Base-by-base conservation (phyloP, 2,797 vertebrate species). In the Anableps anableps region DNA sequence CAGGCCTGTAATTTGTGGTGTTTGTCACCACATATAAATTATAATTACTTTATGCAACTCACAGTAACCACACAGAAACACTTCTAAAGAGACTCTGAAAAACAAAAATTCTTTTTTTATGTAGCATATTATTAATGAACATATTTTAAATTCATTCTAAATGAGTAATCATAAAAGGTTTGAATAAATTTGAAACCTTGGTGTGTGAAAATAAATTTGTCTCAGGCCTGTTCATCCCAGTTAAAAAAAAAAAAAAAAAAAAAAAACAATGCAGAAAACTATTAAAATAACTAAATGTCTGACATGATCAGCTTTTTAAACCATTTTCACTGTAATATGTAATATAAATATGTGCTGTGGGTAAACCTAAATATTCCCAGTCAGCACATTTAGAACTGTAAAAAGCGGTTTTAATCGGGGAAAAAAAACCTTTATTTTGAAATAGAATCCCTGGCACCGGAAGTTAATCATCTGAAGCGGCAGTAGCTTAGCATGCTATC, bases 401-500 rank as follows among this genome's bases (percentile, higher is more conserved):
- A n/a, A n/a, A n/a, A n/a, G n/a, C n/a, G n/a, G n/a, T n/a, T n/a
- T n/a, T n/a, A 19, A n/a, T 8, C 41, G 26, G 26, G 11, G 10
- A 43, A 21, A 17, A 50, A 29, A 14, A 58, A 5, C 75, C 74
- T 0, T 82, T 4, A 86, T 71, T 89, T 64, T 88, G 80, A 89
- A 90, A 86, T 31, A 0, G 0, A 41, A 17, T 11, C 0, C 5
- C 0, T 1, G 0, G 9, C 0, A 87, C 86, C 84, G 88, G 91
- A 92, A 77, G 80, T 76, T 0, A 0, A 0, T 36, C 2, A 8
- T 16, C 3, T 11, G 1, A 48, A 72, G 11, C 7, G 16, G 4
- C 13, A 4, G 0, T 2, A 85, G 21, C 55, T 83, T 88, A 6
- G 0, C 0, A 0, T 17, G 7, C 50, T 38, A 19, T 75, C 17